Evolutionary conservation across 2,113 vertebrate genomes (phyloP).

Genomic region (Ochotona princeps): DNA sequence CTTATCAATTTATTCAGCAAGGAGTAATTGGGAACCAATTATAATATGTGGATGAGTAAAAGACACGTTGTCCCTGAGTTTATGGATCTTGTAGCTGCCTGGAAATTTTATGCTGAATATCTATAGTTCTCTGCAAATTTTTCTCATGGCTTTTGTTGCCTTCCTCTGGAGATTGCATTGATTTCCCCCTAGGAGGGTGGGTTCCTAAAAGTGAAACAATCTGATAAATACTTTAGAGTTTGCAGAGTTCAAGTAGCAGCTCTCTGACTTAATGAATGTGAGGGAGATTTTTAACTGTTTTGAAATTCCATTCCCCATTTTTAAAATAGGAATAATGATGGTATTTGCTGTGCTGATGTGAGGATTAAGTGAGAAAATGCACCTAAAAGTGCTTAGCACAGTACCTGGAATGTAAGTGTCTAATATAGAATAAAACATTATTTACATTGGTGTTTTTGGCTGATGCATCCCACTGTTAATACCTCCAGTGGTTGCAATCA

Average conservation of each 20-base stretch:
- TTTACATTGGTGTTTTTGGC: constrained; percentile 53
- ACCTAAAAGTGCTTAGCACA: not conserved
- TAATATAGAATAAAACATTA: constrained; percentile 28
- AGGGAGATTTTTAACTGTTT: not conserved
- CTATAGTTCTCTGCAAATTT: constrained; percentile 43
- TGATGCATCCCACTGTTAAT: constrained; percentile 23
- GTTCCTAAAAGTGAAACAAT: not conserved
- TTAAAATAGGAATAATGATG: constrained; percentile 25
- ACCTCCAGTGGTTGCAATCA: constrained; percentile 41
- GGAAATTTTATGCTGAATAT: not conserved
- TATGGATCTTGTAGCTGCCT: not conserved
- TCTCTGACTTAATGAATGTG: constrained; percentile 2
- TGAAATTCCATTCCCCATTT: not conserved
- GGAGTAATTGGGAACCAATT: constrained; percentile 21
- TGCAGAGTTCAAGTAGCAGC: not conserved
- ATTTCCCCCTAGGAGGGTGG: not conserved
- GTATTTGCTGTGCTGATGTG: not conserved
- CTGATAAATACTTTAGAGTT: not conserved
- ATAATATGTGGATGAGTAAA: constrained; percentile 15
- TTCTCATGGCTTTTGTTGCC: not conserved
- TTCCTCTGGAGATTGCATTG: not conserved
- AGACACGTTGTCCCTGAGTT: not conserved
- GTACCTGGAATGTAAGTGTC: not conserved
- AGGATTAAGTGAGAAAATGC: constrained; percentile 46
- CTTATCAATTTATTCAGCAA: constrained; percentile 33